Evolutionary conservation across 2,888 invertebrate species (phyloP), one percentile per base, ranked within the genome.

Genomic region (Dasysyrphus albostriatus): DNA sequence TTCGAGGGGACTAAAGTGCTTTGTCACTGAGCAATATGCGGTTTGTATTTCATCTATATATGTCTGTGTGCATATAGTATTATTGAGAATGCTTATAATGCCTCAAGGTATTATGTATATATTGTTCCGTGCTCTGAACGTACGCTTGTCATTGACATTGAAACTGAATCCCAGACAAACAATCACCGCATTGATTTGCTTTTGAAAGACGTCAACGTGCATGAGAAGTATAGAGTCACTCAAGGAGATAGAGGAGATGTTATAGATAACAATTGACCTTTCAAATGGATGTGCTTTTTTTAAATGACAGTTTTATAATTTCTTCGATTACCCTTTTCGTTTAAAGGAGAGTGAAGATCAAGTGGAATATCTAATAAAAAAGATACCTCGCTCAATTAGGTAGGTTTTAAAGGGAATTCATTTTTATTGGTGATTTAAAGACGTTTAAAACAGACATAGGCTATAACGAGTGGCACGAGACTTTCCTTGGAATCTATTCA

Each of bases 61-160:
- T n/a, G 24, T 3, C 1, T 9, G 8, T 3, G 8, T 16, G 9
- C 19, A 5, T 42, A 1, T 42, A 14, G 7, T 1, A 12, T 10
- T 29, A 51, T 12, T 14, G 24, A 5, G 24, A 39, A 7, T 42
- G 42, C 42, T 42, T 61, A 65, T 47, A 12, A 12, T 61, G 61
- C 61, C 61, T 61, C n/a, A 47, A 47, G 44, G 24, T 24, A 59
- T 24, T 24, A 2, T 24, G 3, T 24, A 14, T 24, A 14, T 39
- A 19, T 61, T 61, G 61, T 61, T 39, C 14, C 16, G 37, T 59
- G 12, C 4, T n/a, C 14, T 19, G 42, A 54, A 54, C 34, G 61
- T 42, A 39, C 39, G 61, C 39, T 61, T 29, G 51, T 65, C 65
- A 42, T 69, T 69, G 69, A 69, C 69, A 69, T 69, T 69, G 69